Conservation (phyloP, 2,888 invertebrate genomes). For the Dynastes maya region DNA sequence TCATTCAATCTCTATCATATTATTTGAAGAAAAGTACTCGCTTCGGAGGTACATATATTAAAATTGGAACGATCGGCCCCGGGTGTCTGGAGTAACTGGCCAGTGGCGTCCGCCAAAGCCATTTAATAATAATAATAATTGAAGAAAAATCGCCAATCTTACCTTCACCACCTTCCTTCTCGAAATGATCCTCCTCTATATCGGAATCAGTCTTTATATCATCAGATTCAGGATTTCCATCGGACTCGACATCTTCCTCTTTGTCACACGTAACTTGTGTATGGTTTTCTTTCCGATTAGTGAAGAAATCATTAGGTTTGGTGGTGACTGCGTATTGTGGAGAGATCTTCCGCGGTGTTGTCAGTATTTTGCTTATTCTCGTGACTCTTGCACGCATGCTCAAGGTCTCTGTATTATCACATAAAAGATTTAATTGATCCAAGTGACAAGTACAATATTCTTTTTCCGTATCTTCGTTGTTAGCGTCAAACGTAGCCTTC, state of each 20-base stretch:
- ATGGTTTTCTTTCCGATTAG: constrained; percentile 27
- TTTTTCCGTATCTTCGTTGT: constrained; percentile 18
- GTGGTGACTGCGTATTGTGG: constrained; percentile 25
- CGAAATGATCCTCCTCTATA: constrained; percentile 50
- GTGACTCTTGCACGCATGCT: constrained; percentile 24
- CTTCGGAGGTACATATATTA: constrained; percentile 88
- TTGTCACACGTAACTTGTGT: not conserved
- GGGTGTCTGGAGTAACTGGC: too few relatives aligned
- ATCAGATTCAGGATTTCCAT: constrained; percentile 39
- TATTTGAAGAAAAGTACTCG: constrained; percentile 62
- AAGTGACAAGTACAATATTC: constrained; percentile 5
- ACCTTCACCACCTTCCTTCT: constrained; percentile 20
- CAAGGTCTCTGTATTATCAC: constrained; percentile 30
- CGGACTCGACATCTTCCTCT: constrained; percentile 18
- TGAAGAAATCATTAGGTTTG: constrained; percentile 48
- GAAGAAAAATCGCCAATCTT: not conserved
- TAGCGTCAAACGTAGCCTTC: not conserved
- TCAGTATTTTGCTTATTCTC: not conserved
- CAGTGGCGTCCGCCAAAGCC: too few relatives aligned
- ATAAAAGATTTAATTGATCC: constrained; percentile 29
- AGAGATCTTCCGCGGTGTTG: not conserved
- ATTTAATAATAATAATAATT: too few relatives aligned
- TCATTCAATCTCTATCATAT: too few relatives aligned
- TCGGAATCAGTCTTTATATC: constrained; percentile 51
- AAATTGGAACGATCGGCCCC: constrained; percentile 81